Percentiles rank a stretch among this genome's conserved stretches.
Conservation (phyloP, 2,113 vertebrate species). For the Lepus americanus region DNA sequence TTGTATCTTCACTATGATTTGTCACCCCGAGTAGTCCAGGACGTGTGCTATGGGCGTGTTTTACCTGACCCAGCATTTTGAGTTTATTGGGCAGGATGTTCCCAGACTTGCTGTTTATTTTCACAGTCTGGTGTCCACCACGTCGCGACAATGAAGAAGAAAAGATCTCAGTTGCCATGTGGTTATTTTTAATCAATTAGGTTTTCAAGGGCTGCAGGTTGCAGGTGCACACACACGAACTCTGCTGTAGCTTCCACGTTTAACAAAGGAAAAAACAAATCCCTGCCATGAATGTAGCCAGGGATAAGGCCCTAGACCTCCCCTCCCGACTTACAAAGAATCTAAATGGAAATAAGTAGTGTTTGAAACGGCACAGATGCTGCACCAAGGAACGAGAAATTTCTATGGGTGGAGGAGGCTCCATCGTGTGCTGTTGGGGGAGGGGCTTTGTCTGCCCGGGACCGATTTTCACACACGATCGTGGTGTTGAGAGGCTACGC, state of each 20-base stretch:
- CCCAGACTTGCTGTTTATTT: conserved; percentile 67
- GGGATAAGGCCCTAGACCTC: conserved; percentile 54
- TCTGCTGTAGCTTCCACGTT: conserved; percentile 63
- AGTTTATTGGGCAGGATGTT: conserved; percentile 50
- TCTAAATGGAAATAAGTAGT: conserved; percentile 24
- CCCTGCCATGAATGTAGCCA: conserved; percentile 62
- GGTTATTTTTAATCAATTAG: conserved; percentile 78
- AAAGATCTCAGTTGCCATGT: conserved; percentile 52
- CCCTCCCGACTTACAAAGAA: conserved; percentile 39
- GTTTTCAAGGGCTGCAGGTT: conserved; percentile 66
- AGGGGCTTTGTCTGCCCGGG: background rate
- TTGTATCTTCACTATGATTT: background rate
- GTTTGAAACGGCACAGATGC: background rate
- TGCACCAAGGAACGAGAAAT: background rate
- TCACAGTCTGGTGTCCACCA: conserved; percentile 55
- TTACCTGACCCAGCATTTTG: conserved; percentile 67
- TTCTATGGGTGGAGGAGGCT: background rate
- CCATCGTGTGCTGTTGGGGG: background rate
- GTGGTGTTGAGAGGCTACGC: background rate
- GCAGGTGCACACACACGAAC: conserved; percentile 76
- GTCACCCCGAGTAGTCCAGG: conserved; percentile 23
- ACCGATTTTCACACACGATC: background rate
- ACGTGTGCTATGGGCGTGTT: conserved; percentile 65
- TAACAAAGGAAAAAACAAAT: conserved; percentile 61
- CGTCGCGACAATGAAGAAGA: conserved; percentile 64